Conservation (phyloP, 2,113 vertebrate genomes). For the Prunella fulvescens region DNA sequence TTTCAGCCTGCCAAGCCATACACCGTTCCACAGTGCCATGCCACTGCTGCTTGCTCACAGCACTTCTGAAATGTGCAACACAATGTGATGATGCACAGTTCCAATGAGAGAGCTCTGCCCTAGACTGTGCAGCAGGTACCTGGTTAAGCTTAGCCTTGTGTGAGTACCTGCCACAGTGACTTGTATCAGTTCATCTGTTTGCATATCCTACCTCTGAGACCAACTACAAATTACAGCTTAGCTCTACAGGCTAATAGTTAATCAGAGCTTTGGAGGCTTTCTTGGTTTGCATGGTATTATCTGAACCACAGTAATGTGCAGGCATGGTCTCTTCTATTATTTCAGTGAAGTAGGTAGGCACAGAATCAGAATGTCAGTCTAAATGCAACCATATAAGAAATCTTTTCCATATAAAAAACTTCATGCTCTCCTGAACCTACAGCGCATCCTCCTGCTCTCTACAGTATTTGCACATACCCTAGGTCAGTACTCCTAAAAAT, state of each 20-base stretch:
- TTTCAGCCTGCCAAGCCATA: not conserved
- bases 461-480: not conserved
- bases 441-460: not conserved
- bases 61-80: not conserved
- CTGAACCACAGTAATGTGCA: not conserved
- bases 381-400: not conserved
- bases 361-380: not conserved
- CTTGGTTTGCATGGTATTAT: not conserved
- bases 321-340: not conserved
- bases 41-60: not conserved
- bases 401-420: not conserved
- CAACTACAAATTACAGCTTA: not conserved
- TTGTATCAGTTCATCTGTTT: not conserved
- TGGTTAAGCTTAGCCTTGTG: not conserved
- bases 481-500: not conserved
- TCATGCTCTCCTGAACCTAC: not conserved
- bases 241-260: not conserved
- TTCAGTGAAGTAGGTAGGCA: not conserved
- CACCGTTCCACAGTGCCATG: not conserved
- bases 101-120: not conserved
- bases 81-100: rapidly evolving
- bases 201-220: not conserved
- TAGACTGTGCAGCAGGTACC: not conserved
- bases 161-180: not conserved
- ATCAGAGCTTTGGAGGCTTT: not conserved